These are phyloP conservation scores for Dynastes maya DNA, from an alignment of 2,888 invertebrate genomes.

Conservation along the genomic window DNA sequence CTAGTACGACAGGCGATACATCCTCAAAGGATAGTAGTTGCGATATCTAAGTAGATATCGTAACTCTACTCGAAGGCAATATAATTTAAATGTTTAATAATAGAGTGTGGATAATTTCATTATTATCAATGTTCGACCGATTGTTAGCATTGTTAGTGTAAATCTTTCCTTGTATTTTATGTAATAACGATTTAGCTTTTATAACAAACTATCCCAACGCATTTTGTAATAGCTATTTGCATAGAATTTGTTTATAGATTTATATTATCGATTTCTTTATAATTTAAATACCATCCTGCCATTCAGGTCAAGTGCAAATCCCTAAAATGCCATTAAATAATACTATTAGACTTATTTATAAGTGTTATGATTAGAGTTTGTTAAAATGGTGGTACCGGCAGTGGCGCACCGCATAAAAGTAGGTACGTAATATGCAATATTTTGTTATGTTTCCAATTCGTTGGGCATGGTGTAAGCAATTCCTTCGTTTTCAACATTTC, in stretches of 20 bases:
- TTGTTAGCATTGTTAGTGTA: not conserved
- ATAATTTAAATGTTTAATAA: conserved; percentile 30
- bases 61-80: conserved; percentile 10
- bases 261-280: not conserved
- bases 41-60: not conserved
- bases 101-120: conserved; percentile 17
- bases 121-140: conserved; percentile 3
- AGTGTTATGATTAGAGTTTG: no score
- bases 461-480: no score
- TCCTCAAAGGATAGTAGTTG: not conserved
- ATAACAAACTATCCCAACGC: conserved; percentile 6
- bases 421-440: no score
- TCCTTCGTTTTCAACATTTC: no score
- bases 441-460: no score
- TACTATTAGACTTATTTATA: no score
- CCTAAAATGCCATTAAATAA: not conserved
- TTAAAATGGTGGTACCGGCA: no score
- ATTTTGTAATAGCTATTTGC: conserved; percentile 3
- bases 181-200: not conserved
- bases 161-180: not conserved
- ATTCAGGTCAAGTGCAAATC: not conserved
- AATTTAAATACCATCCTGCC: no score
- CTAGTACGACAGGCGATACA: not conserved
- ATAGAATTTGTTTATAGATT: not conserved
- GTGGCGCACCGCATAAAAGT: no score